Conservation (phyloP, 1,140 invertebrate genomes). For the Drosophila leontia region DNA sequence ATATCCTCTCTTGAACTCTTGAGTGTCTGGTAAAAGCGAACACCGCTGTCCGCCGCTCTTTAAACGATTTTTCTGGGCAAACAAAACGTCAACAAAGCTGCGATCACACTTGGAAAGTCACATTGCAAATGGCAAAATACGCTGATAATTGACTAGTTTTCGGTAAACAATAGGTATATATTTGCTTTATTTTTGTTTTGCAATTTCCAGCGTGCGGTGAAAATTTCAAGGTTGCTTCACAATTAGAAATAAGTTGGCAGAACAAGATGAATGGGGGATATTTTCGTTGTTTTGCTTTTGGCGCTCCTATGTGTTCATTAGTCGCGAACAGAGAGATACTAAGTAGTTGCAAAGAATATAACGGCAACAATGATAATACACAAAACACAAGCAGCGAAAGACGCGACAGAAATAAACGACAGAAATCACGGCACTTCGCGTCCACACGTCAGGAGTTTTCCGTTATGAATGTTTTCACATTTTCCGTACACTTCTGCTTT, state of each 20-base stretch:
- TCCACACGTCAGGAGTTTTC: slow-evolving; percentile 67
- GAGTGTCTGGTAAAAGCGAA: background rate
- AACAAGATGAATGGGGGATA: slow-evolving; percentile 56
- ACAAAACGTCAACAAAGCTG: slow-evolving; percentile 49
- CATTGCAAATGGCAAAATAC: slow-evolving; percentile 61
- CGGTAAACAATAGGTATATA: slow-evolving; percentile 34
- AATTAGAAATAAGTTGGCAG: slow-evolving; percentile 54
- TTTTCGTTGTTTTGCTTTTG: slow-evolving; percentile 23
- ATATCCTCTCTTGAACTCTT: slow-evolving; percentile 24
- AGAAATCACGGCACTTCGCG: slow-evolving; percentile 52
- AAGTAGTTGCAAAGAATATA: slow-evolving; percentile 39
- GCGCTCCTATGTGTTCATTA: slow-evolving; percentile 5
- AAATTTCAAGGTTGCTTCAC: slow-evolving; percentile 60
- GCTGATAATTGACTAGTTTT: slow-evolving; percentile 56
- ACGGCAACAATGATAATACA: slow-evolving; percentile 48
- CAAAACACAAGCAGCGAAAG: slow-evolving; percentile 71
- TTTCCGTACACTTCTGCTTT: slow-evolving; percentile 60
- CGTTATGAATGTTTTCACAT: slow-evolving; percentile 72
- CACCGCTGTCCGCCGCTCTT: slow-evolving; percentile 3
- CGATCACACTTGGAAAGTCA: slow-evolving; percentile 69
- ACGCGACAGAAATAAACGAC: slow-evolving; percentile 60
- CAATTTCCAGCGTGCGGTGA: slow-evolving; percentile 48
- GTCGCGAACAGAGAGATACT: slow-evolving; percentile 30
- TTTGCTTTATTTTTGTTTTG: slow-evolving; percentile 29
- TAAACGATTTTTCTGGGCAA: slow-evolving; percentile 18